Evolutionary conservation across 2,888 invertebrate genomes (phyloP), one percentile per base, ranked within the genome.

Genomic region (Oscheius myriophilus): DNA sequence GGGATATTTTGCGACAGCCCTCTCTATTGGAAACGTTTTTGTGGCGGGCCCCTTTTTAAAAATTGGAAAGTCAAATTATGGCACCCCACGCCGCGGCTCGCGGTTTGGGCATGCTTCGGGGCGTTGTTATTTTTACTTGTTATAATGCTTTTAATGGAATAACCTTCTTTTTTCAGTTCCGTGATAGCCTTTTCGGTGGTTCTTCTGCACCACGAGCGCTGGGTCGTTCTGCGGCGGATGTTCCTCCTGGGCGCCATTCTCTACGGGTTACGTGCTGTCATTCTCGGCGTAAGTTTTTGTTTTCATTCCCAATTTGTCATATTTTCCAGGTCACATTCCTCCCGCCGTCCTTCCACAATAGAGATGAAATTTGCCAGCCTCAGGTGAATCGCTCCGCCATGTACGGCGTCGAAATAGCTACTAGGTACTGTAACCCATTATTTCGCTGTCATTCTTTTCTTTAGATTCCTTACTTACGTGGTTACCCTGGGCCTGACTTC

Each of bases 401-500:
- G 85, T 84, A 85, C 70, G 82, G 78, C 16, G 76, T 80, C 66
- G 85, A 85, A 68, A 82, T 85, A 33, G 81, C 83, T 16, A 78
- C 81, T 1, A 69, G 75, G 77, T 73, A 26, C 23, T 33, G 33
- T 33, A 33, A 9, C 33, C 33, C 33, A 6, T 6, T 33, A 33
- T 33, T 33, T 9, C 33, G 4, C 33, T 33, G 33, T 33, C 2
- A 51, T 7, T 3, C 16, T 7, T n/a, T 16, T 7, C 75, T 77
- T 61, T 62, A 80, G 83, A 59, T 84, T 84, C 66, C 64, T 85
- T 9, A 82, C 83, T 1, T 86, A 86, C 68, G 86, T 86, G n/a
- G 82, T 86, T 16, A 86, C 85, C 14, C 71, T 86, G 26, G 86
- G 86, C 0, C 70, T 86, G 57, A 86, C 84, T 1, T 82, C 82